These are phyloP conservation scores for Sweltsa coloradensis DNA, from an alignment of 1,140 invertebrate species.

Conservation along the genomic window DNA sequence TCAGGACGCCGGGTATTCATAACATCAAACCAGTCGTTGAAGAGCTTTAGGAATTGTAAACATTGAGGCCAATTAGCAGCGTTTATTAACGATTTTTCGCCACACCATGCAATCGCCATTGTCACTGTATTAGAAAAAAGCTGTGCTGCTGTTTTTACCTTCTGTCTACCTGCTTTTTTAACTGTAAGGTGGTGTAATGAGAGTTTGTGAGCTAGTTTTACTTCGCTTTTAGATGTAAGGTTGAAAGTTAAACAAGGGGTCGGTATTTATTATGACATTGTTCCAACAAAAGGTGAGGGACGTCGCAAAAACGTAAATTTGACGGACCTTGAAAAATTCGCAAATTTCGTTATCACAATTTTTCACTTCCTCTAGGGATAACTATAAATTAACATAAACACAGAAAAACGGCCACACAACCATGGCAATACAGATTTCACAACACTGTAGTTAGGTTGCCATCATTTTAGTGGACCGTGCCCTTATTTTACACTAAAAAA, in stretches of 20 bases:
- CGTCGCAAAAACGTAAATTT: too few species aligned
- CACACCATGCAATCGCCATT: conserved; percentile 9
- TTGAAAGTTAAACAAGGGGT: conserved; percentile 1
- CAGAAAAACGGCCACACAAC: too few species aligned
- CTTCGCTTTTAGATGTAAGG: conserved; percentile 2
- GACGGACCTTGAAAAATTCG: too few species aligned
- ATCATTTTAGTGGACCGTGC: too few species aligned
- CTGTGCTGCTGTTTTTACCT: conserved; percentile 10
- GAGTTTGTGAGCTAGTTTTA: conserved; percentile 6
- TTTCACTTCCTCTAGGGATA: too few species aligned
- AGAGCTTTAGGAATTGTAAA: conserved; percentile 5
- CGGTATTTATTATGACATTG: neutral
- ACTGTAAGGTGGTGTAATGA: conserved; percentile 4
- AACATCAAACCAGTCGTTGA: conserved; percentile 15
- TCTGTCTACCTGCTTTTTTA: conserved; percentile 10
- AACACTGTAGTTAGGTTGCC: too few species aligned
- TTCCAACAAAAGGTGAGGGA: too few species aligned
- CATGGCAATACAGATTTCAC: too few species aligned
- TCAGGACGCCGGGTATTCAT: conserved; percentile 10
- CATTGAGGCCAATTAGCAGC: neutral
- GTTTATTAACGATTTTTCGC: neutral
- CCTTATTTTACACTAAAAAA: too few species aligned
- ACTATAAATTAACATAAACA: too few species aligned
- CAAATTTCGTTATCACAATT: too few species aligned
- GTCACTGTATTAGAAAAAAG: conserved; percentile 12